Percentiles rank a stretch among this genome's conserved stretches.
phyloP scores from a whole-genome alignment of 2,888 invertebrate species.

The Mactromeris polynyma region DNA sequence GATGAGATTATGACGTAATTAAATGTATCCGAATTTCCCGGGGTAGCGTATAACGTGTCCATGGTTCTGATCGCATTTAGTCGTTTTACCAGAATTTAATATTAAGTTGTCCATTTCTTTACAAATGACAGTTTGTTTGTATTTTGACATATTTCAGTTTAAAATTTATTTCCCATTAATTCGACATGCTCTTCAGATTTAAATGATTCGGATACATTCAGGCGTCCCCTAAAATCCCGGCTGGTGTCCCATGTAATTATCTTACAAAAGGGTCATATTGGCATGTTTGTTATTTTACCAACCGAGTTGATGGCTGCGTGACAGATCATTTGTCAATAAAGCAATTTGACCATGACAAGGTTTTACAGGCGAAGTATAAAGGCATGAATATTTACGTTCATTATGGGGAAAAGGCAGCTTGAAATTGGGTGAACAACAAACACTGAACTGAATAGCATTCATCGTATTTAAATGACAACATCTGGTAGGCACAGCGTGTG shows the following conservation, averaged over 20 bases:
- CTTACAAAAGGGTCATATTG: background rate
- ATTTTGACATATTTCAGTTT: background rate
- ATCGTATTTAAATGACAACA: background rate
- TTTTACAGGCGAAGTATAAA: background rate
- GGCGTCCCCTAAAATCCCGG: background rate
- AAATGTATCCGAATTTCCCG: no score
- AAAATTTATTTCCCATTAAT: background rate
- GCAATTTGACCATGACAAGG: background rate
- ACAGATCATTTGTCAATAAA: background rate
- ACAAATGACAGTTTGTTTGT: background rate
- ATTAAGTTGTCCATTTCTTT: no score
- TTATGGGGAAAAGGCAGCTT: constrained; percentile 10
- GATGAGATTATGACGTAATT: no score
- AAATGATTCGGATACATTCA: background rate
- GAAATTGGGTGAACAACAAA: constrained; percentile 4
- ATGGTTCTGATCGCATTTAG: no score
- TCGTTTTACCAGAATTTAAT: no score
- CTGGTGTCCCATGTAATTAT: constrained; percentile 9
- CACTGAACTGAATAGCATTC: background rate
- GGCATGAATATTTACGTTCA: constrained; percentile 11
- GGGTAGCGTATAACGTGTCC: no score
- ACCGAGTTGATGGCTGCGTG: background rate
- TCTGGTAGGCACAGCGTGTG: background rate
- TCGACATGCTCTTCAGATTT: background rate
- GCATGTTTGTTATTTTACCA: constrained; percentile 14